These are phyloP conservation scores for Hirtodrosophila trivittata DNA, from an alignment of 2,888 invertebrate genomes.

Conservation along the genomic window DNA sequence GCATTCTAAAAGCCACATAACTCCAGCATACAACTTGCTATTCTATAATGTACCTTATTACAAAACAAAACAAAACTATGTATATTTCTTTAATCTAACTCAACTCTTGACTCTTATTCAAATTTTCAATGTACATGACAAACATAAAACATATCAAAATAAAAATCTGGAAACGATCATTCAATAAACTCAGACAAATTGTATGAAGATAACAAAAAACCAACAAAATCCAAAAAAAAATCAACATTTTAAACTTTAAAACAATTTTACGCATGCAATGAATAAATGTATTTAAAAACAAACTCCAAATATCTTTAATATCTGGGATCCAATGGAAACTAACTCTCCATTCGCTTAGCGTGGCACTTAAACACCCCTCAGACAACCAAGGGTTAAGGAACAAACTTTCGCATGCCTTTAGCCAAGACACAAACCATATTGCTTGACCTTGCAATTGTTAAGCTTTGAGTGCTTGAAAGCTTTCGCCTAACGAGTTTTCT, in stretches of 20 bases:
- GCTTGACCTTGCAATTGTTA: too few species aligned
- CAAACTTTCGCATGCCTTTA: neutral
- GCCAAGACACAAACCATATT: slow-evolving; percentile 8
- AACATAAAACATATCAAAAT: slow-evolving; percentile 38
- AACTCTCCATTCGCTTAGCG: too few species aligned
- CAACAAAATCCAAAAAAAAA: slow-evolving; percentile 32
- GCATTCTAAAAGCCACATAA: neutral
- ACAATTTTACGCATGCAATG: slow-evolving; percentile 77
- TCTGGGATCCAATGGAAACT: too few species aligned
- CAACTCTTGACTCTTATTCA: slow-evolving; percentile 71
- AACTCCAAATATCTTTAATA: slow-evolving; percentile 7
- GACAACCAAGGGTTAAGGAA: slow-evolving; percentile 8
- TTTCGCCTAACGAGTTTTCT: neutral
- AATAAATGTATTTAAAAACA: slow-evolving; percentile 72
- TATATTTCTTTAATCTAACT: slow-evolving; percentile 74
- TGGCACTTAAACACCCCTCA: too few species aligned
- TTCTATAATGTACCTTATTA: slow-evolving; percentile 64
- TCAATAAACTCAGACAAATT: slow-evolving; percentile 56
- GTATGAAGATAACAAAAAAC: slow-evolving; percentile 54
- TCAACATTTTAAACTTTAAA: slow-evolving; percentile 77
- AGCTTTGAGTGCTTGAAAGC: slow-evolving; percentile 14
- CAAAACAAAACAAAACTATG: too few species aligned
- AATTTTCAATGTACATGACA: slow-evolving; percentile 74
- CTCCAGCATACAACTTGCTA: slow-evolving; percentile 46
- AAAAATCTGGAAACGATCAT: slow-evolving; percentile 36